These are phyloP conservation scores for Leptinotarsa undecemlineata DNA, from an alignment of 1,140 invertebrate species.

Conservation along the genomic window DNA sequence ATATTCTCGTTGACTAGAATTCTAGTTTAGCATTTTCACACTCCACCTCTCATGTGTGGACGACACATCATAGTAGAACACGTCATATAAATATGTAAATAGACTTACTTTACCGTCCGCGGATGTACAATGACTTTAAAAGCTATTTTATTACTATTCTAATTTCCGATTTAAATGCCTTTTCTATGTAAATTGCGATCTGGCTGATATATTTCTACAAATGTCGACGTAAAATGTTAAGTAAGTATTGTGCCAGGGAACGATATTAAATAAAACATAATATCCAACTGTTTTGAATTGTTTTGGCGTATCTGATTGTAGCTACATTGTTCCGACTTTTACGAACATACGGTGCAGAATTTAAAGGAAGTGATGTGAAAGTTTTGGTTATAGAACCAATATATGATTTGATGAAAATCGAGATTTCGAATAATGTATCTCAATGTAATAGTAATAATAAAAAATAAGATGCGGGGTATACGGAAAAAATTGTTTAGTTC, in stretches of 20 bases:
- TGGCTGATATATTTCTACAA: neutral
- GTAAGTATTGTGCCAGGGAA: neutral
- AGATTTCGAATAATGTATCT: no score
- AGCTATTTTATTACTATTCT: slow-evolving; percentile 3
- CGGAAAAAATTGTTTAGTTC: no score
- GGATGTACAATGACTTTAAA: slow-evolving; percentile 42
- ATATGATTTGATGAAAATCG: no score
- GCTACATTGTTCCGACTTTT: neutral
- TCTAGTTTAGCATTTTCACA: slow-evolving; percentile 45
- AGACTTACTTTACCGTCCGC: slow-evolving; percentile 43
- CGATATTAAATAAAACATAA: slow-evolving; percentile 6
- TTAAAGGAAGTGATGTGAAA: no score
- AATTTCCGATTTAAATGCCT: slow-evolving; percentile 2
- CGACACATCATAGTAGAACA: slow-evolving; percentile 45
- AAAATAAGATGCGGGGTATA: no score
- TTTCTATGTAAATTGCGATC: neutral
- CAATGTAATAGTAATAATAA: no score
- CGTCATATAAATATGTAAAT: slow-evolving; percentile 46
- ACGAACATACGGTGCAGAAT: neutral
- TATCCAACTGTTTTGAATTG: slow-evolving; percentile 6
- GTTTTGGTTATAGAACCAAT: no score
- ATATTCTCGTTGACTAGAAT: slow-evolving; percentile 24
- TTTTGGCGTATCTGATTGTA: neutral
- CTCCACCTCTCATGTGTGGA: slow-evolving; percentile 43
- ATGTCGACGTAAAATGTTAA: slow-evolving; percentile 6